Evolutionary conservation across 2,888 invertebrate genomes (phyloP), one percentile per base, ranked within the genome.

Genomic region (Corythucha ciliata): DNA sequence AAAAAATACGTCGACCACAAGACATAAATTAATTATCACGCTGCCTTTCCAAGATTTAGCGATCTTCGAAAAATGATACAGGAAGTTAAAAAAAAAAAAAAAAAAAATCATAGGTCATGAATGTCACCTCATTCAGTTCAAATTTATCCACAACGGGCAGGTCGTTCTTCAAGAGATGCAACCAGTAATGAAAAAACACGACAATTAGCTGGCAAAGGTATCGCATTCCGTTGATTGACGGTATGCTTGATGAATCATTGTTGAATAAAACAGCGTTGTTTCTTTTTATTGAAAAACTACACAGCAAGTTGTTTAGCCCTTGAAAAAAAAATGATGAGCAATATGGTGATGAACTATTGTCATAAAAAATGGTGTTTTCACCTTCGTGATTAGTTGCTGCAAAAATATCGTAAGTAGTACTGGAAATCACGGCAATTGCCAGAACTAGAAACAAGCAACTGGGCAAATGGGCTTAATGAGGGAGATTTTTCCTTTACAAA

Each of bases 111-210:
- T n/a, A n/a, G n/a, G n/a, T n/a, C n/a, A n/a, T n/a, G n/a, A n/a
- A 12, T 10, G 18, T 26, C 25, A 48, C 48, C 25, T 48, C 24
- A 21, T 48, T 48, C 24, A 39, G 12, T 12, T 8, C 7, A n/a
- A 48, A 48, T 48, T 48, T 48, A 26, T 48, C 39, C 7, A 18
- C 14, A 6, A 48, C 37, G 14, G 48, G 48, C n/a, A 40, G 27
- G 22, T 24, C 20, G 8, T 37, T 37, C 20, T 48, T 48, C 27
- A 40, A 39, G 22, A 14, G 24, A 21, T 37, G 22, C 20, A 29
- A 8, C 27, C 25, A 39, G n/a, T 21, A n/a, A 25, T 49, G 49
- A 24, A 42, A 41, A 3, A 24, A n/a, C 12, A 49, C 32, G 29
- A 49, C 41, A n/a, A 20, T 10, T 20, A 14, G n/a, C 24, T 49